These are phyloP conservation scores for Euphonia xanthogaster DNA, from an alignment of 2,797 vertebrate genomes.

Conservation along the genomic window DNA sequence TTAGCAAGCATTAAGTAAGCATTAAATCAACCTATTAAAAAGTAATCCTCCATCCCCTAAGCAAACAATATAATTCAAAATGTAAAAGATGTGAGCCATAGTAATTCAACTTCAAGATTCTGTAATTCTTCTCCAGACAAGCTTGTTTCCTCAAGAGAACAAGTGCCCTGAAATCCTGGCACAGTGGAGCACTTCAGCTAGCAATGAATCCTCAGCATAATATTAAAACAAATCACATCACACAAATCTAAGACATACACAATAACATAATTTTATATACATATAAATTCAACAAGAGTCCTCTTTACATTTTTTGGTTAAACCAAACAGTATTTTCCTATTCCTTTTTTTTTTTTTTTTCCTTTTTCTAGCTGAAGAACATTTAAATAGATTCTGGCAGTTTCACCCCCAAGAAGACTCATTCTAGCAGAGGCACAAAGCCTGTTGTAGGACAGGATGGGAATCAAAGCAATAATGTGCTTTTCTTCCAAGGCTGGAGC, in stretches of 20 bases:
- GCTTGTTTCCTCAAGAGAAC: not conserved
- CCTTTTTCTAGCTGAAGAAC: not conserved
- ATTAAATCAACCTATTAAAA: not conserved
- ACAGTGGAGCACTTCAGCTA: not conserved
- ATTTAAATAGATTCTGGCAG: not conserved
- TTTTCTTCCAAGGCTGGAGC: not conserved
- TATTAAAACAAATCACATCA: not conserved
- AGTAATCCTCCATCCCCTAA: not conserved
- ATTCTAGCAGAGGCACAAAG: not conserved
- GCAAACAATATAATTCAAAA: not conserved
- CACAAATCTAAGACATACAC: not conserved
- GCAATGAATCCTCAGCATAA: not conserved
- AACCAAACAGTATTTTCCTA: not conserved
- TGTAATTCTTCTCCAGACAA: not conserved
- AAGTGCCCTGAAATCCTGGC: not conserved
- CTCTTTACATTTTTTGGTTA: not conserved
- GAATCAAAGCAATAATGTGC: not conserved
- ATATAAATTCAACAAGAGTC: not conserved
- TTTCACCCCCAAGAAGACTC: accelerated
- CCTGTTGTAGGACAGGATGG: not conserved
- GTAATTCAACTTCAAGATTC: not conserved
- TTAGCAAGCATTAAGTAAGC: not conserved
- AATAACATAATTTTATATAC: not conserved
- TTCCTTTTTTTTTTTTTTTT: accelerated
- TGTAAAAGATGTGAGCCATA: accelerated